These are phyloP conservation scores for Eumacrocentrus americanus DNA, from an alignment of 2,888 invertebrate species.

Conservation along the genomic window DNA sequence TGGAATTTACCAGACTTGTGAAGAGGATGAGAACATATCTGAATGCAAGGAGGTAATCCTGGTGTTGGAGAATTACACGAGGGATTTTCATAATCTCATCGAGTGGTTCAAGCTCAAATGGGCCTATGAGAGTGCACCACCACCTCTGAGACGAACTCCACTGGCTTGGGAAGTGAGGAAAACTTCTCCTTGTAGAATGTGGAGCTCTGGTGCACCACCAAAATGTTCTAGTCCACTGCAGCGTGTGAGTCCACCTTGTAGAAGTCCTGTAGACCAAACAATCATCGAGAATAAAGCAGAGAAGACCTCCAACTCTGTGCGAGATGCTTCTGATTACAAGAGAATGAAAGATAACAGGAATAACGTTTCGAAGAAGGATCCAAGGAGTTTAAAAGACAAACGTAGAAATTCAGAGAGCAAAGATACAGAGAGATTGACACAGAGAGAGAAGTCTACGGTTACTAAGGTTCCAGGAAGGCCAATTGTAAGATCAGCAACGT, in stretches of 20 bases:
- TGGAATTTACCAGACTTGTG: slow-evolving; percentile 95
- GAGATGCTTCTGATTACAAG: slow-evolving; percentile 57
- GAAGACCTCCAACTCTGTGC: slow-evolving; percentile 37
- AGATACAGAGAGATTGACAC: slow-evolving; percentile 36
- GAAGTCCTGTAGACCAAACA: slow-evolving; percentile 58
- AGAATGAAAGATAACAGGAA: slow-evolving; percentile 52
- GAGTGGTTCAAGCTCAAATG: slow-evolving; percentile 93
- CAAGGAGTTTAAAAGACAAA: slow-evolving; percentile 43
- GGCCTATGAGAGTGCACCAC: slow-evolving; percentile 90
- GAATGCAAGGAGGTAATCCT: slow-evolving; percentile 97
- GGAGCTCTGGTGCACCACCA: slow-evolving; percentile 48
- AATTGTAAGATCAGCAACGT: slow-evolving; percentile 41
- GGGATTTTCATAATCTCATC: slow-evolving; percentile 91
- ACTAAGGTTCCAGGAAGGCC: slow-evolving; percentile 44
- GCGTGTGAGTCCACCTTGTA: slow-evolving; percentile 49
- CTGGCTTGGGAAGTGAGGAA: slow-evolving; percentile 96
- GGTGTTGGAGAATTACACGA: slow-evolving; percentile 91
- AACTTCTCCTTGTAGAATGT: slow-evolving; percentile 66
- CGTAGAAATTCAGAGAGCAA: slow-evolving; percentile 41
- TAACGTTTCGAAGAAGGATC: slow-evolving; percentile 44
- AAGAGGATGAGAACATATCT: slow-evolving; percentile 89
- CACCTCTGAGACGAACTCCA: slow-evolving; percentile 83
- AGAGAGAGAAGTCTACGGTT: slow-evolving; percentile 44
- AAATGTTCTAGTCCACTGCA: slow-evolving; percentile 62
- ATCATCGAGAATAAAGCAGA: slow-evolving; percentile 56